A percentile compares a stretch with the other conserved stretches of the same genome.
Evolutionary conservation across 2,797 vertebrate genomes (phyloP).

Genomic region (Melopsittacus undulatus): DNA sequence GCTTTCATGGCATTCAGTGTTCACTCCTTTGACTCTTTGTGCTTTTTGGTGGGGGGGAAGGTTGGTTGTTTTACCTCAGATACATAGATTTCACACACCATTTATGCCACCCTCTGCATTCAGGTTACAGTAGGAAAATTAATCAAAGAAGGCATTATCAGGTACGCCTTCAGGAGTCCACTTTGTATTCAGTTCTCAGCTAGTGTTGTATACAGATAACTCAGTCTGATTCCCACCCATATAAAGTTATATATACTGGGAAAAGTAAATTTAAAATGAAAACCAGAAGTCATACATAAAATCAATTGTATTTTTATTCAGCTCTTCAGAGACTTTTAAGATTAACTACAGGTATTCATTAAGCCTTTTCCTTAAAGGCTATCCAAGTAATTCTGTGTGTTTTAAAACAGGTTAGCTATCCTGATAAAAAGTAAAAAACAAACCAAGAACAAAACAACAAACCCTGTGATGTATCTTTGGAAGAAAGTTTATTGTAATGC

Average conservation of each 20-base stretch:
- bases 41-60: neutral
- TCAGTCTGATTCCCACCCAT: neutral
- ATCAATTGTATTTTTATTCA: conserved; percentile 14
- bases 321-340: neutral
- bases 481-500: neutral
- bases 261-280: neutral
- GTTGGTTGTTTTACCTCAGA: neutral
- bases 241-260: neutral
- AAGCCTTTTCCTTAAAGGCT: neutral
- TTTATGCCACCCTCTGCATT: neutral
- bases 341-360: neutral
- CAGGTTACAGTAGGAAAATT: neutral
- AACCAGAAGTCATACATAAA: neutral
- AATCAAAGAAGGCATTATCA: neutral
- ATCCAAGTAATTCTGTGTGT: neutral
- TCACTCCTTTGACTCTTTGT: neutral
- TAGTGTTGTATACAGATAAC: neutral
- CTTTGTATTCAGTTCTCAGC: neutral
- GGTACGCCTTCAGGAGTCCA: neutral
- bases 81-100: neutral
- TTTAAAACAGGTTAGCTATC: neutral
- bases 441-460: neutral
- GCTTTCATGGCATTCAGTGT: neutral
- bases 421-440: neutral
- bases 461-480: neutral